Percentiles rank a stretch among this genome's conserved stretches.
phyloP scores from a whole-genome alignment of 2,888 invertebrate species.

The Drosophila demipolita region DNA sequence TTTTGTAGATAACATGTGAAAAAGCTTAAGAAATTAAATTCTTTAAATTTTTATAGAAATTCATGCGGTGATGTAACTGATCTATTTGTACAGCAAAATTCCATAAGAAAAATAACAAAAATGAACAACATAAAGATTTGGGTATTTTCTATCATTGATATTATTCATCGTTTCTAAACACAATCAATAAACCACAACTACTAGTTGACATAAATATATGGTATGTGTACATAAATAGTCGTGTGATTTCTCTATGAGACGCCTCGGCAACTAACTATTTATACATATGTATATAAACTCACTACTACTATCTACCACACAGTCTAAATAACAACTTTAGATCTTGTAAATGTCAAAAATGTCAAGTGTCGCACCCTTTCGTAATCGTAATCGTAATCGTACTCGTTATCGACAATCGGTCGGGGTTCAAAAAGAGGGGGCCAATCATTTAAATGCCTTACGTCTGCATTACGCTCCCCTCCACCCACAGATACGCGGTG shows the following conservation, averaged over 20 bases:
- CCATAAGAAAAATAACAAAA: not conserved
- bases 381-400: slow-evolving; percentile 40
- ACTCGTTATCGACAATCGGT: slow-evolving; percentile 32
- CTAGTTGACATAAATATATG: not conserved
- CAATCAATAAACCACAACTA: not conserved
- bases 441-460: slow-evolving; percentile 43
- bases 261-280: slow-evolving; percentile 32
- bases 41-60: not conserved
- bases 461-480: slow-evolving; percentile 62
- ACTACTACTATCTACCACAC: slow-evolving; percentile 7
- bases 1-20: not conserved
- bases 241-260: slow-evolving; percentile 20
- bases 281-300: slow-evolving; percentile 4
- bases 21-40: not conserved
- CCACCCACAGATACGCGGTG: slow-evolving; percentile 83
- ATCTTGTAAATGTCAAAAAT: slow-evolving; percentile 43
- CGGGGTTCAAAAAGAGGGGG: slow-evolving; percentile 19
- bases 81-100: not conserved
- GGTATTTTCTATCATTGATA: not conserved
- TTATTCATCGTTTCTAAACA: slow-evolving; percentile 12
- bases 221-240: slow-evolving; percentile 23
- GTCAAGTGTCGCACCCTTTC: slow-evolving; percentile 40
- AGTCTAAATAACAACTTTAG: slow-evolving; percentile 19
- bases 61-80: not conserved
- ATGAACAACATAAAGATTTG: not conserved